Percentiles rank a stretch among this genome's conserved stretches.
phyloP scores from a whole-genome alignment of 2,113 vertebrate species.

The Lasiurus borealis region DNA sequence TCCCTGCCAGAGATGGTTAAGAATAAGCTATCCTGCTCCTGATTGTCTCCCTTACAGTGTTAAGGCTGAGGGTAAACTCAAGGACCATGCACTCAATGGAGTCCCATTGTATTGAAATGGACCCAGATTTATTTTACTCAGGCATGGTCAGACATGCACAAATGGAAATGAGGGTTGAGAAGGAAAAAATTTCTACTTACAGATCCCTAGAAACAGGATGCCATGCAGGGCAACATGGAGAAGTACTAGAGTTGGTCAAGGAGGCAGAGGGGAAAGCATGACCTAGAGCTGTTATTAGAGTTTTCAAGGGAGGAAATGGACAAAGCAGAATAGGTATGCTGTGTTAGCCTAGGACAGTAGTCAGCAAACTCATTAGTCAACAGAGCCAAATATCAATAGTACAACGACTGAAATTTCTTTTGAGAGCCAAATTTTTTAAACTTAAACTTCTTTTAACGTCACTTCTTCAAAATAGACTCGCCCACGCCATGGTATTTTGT shows the following conservation, averaged over 20 bases:
- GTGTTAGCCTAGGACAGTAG: background rate
- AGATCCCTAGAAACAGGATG: background rate
- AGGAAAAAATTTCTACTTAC: background rate
- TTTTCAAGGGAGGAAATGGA: background rate
- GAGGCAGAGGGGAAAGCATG: background rate
- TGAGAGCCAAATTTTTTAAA: too few relatives aligned
- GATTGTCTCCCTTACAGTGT: background rate
- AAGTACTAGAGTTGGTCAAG: background rate
- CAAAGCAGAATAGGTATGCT: background rate
- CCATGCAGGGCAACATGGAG: background rate
- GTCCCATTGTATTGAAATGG: background rate
- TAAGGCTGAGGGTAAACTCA: background rate
- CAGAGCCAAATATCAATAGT: too few relatives aligned
- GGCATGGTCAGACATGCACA: background rate
- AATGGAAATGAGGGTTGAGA: background rate
- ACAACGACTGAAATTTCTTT: too few relatives aligned
- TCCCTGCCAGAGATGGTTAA: background rate
- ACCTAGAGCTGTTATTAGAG: background rate
- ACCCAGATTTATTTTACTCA: background rate
- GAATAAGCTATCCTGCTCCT: background rate
- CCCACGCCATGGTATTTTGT: too few relatives aligned
- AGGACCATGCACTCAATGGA: background rate
- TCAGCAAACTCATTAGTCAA: too few relatives aligned
- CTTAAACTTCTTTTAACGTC: too few relatives aligned
- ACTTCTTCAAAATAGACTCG: too few relatives aligned